These are phyloP conservation scores for Echinometra lucunter DNA, from an alignment of 53 echinoderm and acorn worm genomes.

Conservation along the genomic window DNA sequence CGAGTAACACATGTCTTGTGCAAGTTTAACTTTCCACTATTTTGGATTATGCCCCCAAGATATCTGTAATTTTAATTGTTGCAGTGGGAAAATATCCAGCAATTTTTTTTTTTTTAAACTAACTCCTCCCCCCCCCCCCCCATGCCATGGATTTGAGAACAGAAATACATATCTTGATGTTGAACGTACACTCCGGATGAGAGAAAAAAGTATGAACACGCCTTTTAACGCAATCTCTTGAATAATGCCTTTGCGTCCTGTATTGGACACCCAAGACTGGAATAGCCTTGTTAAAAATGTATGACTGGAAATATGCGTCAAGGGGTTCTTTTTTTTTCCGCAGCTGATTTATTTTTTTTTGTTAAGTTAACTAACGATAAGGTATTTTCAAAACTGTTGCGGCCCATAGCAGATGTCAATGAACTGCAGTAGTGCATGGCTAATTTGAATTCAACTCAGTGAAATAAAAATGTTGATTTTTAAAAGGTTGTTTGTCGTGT, in stretches of 20 bases:
- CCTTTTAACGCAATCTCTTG: background rate
- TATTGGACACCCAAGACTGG: background rate
- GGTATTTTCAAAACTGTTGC: background rate
- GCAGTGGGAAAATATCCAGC: too few relatives aligned
- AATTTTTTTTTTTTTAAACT: too few relatives aligned
- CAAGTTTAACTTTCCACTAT: background rate
- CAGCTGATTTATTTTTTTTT: background rate
- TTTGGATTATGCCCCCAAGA: background rate
- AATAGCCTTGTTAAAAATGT: constrained; percentile 28
- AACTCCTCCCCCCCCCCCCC: too few relatives aligned
- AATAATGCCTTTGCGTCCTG: background rate
- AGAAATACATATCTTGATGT: background rate
- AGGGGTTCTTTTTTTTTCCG: background rate
- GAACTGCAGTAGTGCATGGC: background rate
- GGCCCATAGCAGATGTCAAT: background rate
- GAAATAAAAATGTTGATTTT: background rate
- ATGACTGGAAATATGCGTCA: background rate
- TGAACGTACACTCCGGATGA: background rate
- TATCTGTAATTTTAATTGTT: too few relatives aligned
- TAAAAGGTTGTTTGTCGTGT: background rate
- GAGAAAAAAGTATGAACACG: background rate
- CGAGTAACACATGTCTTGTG: background rate
- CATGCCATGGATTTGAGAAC: background rate
- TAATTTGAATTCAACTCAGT: background rate
- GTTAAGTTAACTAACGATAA: background rate